Evolutionary conservation across 1,140 invertebrate species (phyloP).

Genomic region (Diorhabda elongata): DNA sequence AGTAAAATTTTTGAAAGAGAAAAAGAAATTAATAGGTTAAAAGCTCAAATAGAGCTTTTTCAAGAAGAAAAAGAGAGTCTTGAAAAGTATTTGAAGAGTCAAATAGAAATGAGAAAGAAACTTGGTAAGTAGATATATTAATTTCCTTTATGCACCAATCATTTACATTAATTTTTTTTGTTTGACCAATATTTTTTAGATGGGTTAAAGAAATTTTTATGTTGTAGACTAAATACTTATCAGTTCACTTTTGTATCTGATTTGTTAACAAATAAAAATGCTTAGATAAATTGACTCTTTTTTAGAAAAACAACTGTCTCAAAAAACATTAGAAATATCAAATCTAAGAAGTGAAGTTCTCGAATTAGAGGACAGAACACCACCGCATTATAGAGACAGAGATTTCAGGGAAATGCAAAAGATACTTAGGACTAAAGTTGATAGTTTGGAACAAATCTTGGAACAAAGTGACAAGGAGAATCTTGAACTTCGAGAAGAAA

Average conservation of each 20-base stretch:
- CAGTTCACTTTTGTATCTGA: too few relatives aligned
- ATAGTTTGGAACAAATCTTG: conserved; percentile 38
- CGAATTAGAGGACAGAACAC: conserved; percentile 28
- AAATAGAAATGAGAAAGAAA: conserved; percentile 35
- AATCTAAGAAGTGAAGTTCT: conserved; percentile 33
- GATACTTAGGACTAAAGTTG: conserved; percentile 31
- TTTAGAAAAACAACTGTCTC: conserved; percentile 31
- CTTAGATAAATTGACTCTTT: conserved; percentile 3
- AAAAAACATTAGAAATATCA: conserved; percentile 33
- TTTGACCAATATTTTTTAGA: too few relatives aligned
- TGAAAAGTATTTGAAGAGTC: conserved; percentile 34
- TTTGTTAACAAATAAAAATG: too few relatives aligned
- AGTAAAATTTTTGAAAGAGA: conserved; percentile 33
- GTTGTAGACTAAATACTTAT: too few relatives aligned
- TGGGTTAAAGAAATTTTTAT: too few relatives aligned
- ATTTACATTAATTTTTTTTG: too few relatives aligned
- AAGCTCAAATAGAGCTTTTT: conserved; percentile 35
- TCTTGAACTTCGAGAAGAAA: conserved; percentile 33
- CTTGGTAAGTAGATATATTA: conserved; percentile 29
- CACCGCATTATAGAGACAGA: conserved; percentile 30
- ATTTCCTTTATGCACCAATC: too few relatives aligned
- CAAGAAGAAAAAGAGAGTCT: conserved; percentile 40
- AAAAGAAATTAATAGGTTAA: conserved; percentile 33
- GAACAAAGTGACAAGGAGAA: conserved; percentile 36
- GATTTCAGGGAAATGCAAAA: conserved; percentile 27